Evolutionary conservation across 2,888 invertebrate genomes (phyloP).

Genomic region (Drosophila niveifrons): DNA sequence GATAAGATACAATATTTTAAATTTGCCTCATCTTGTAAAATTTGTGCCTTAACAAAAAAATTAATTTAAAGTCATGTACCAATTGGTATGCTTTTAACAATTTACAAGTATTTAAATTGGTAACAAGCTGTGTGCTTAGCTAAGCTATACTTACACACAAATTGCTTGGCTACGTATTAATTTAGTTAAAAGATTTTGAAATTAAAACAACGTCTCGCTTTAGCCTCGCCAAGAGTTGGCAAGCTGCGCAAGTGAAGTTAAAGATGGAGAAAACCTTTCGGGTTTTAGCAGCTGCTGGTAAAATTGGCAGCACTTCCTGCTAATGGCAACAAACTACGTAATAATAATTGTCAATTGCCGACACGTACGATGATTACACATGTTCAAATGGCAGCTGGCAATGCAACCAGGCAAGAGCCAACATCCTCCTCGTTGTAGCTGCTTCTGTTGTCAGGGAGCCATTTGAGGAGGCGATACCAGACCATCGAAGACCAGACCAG

Average conservation of each 20-base stretch:
- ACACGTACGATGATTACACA: conserved; percentile 80
- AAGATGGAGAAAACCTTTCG: conserved; percentile 7
- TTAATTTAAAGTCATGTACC: not conserved
- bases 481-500: conserved; percentile 35
- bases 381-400: conserved; percentile 69
- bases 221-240: not conserved
- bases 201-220: not conserved
- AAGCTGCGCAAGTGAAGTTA: not conserved
- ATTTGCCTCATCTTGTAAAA: too few relatives aligned
- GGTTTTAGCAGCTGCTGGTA: conserved; percentile 49
- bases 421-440: conserved; percentile 10
- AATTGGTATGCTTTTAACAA: not conserved
- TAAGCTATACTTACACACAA: not conserved
- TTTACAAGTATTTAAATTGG: not conserved
- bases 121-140: not conserved
- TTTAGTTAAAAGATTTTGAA: not conserved
- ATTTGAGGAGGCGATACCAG: conserved; percentile 39
- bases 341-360: conserved; percentile 79
- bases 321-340: conserved; percentile 78
- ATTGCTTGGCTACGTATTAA: not conserved
- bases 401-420: conserved; percentile 29
- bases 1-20: too few relatives aligned
- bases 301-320: conserved; percentile 70
- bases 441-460: conserved; percentile 14
- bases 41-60: not conserved